Evolutionary conservation across 2,888 invertebrate genomes (phyloP).

Genomic region (Gasteruption jaculator): DNA sequence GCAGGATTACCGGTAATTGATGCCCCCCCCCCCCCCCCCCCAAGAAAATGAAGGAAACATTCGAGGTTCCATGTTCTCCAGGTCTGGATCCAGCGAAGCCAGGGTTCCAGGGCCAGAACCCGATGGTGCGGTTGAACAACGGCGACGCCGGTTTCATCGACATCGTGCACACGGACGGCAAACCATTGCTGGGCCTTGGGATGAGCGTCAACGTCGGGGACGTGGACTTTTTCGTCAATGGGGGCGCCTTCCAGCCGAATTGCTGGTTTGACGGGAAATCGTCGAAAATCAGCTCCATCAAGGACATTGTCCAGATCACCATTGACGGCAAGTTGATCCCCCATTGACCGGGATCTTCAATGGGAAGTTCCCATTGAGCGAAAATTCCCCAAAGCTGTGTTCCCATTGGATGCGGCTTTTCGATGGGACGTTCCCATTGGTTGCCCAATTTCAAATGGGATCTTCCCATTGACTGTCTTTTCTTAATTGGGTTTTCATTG

Average conservation of each 20-base stretch:
- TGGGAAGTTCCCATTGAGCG: background rate
- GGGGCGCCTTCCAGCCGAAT: conserved; percentile 51
- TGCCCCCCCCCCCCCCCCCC: too few species aligned
- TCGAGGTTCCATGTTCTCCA: conserved; percentile 11
- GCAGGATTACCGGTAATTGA: conserved; percentile 55
- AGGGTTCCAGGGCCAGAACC: conserved; percentile 45
- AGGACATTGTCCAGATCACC: conserved; percentile 33
- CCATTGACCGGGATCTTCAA: background rate
- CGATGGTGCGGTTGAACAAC: conserved; percentile 40
- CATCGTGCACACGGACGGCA: conserved; percentile 48
- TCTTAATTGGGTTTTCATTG: too few species aligned
- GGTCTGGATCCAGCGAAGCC: conserved; percentile 50
- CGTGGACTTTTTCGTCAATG: conserved; percentile 54
- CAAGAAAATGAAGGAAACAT: conserved; percentile 1
- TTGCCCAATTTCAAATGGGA: too few species aligned
- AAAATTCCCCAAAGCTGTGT: background rate
- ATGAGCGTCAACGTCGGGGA: conserved; percentile 40
- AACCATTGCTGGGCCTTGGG: conserved; percentile 40
- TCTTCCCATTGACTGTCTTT: background rate
- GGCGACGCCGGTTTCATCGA: conserved; percentile 46
- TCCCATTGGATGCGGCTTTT: too few species aligned
- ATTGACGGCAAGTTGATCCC: conserved; percentile 30
- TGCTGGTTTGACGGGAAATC: conserved; percentile 36
- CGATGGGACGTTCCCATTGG: too few species aligned
- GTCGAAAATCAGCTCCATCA: conserved; percentile 27